Conservation (phyloP, 92 coral and sea anemone genomes). For the Umimayanthus kanabou region DNA sequence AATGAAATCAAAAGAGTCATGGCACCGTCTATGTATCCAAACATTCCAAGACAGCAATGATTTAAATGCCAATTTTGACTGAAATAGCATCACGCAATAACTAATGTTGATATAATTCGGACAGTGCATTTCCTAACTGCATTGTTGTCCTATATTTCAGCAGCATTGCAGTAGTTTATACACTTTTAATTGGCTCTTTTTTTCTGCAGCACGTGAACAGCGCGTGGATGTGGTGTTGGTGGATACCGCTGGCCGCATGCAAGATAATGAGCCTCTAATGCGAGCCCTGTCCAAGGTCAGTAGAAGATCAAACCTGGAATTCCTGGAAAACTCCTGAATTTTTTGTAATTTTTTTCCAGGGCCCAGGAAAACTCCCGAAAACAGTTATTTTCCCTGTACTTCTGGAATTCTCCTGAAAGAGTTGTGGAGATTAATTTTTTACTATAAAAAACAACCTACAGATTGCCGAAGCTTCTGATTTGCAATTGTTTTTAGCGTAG, state of each 20-base stretch:
- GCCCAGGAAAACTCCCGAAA: no score
- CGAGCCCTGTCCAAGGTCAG: slow-evolving; percentile 92
- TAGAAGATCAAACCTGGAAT: no score
- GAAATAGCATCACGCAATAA: neutral
- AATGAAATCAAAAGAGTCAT: neutral
- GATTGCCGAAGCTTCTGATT: no score
- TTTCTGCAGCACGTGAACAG: slow-evolving; percentile 86
- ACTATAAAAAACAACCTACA: no score
- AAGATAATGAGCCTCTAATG: slow-evolving; percentile 98
- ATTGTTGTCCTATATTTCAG: no score
- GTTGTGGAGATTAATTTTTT: no score
- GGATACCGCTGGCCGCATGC: slow-evolving; percentile 99
- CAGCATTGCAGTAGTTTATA: neutral
- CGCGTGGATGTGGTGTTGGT: slow-evolving; percentile 95
- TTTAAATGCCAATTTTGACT: neutral
- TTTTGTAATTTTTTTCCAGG: no score
- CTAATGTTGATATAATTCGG: no score
- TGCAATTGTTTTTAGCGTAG: no score
- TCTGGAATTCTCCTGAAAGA: no score
- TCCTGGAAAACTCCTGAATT: no score
- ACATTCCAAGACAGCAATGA: neutral
- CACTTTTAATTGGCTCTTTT: neutral
- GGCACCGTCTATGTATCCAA: neutral
- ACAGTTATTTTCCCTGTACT: no score
- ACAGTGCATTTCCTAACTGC: neutral